These are phyloP conservation scores for Hylyphantes graminicola DNA, from an alignment of 1,140 invertebrate species.

Conservation along the genomic window DNA sequence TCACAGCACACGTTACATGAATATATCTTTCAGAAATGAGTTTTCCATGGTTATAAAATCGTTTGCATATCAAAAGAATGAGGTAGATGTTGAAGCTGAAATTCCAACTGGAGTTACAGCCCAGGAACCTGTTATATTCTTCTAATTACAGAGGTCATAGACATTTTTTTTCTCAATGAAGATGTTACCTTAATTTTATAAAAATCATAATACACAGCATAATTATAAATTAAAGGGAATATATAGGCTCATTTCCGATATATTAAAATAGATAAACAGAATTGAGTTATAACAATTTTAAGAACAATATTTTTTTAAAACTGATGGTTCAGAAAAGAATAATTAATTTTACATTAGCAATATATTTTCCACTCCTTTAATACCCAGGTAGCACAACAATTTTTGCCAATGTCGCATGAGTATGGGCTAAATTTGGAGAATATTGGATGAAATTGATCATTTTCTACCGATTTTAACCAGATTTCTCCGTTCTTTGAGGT, in stretches of 20 bases:
- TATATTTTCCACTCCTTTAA: no score
- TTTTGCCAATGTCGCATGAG: no score
- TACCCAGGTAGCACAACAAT: no score
- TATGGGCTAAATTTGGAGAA: no score
- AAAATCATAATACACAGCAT: background rate
- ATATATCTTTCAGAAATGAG: constrained; percentile 42
- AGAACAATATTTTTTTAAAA: constrained; percentile 1
- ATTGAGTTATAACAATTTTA: background rate
- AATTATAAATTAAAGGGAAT: background rate
- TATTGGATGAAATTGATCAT: no score
- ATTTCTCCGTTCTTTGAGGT: no score
- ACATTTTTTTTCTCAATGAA: background rate
- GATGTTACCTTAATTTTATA: background rate
- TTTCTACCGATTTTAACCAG: no score
- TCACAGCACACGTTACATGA: constrained; percentile 40
- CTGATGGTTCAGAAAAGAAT: no score
- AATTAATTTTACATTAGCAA: no score
- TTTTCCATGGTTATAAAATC: constrained; percentile 40
- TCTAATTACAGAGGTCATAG: background rate
- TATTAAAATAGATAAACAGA: background rate
- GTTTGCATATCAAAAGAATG: constrained; percentile 42
- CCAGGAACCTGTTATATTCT: constrained; percentile 24
- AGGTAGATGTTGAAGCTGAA: constrained; percentile 31
- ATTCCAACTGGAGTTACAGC: constrained; percentile 34
- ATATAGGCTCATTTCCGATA: background rate